Evolutionary conservation across 2,888 invertebrate species (phyloP), one percentile per base, ranked within the genome.

Genomic region (Lasius platythorax): DNA sequence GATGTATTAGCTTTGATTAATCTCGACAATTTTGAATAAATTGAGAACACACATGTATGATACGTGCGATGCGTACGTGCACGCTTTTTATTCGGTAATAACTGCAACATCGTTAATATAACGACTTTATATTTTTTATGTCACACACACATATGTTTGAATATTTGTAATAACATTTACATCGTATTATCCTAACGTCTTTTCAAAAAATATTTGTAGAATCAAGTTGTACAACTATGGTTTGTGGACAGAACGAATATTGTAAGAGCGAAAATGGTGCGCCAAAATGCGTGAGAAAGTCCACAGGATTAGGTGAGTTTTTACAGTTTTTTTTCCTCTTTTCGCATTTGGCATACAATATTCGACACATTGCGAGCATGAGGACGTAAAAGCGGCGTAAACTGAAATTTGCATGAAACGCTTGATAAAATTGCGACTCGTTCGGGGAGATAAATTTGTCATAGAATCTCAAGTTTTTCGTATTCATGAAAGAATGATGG

Each of bases 211-310:
- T 4, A 50, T 85, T 82, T 75, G 23, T 78, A 93, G 94, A 84
- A 11, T 87, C 88, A 40, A 93, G 89, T 83, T 94, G 94, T 67
- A 84, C 91, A 1, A 91, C 90, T 15, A 92, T 91, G 76, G 83
- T 93, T 12, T 94, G 94, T 79, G 91, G 92, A 4, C 84, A 83
- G 15, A 93, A 94, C 23, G 92, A 94, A 74, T 94, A 94, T 73
- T 94, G 94, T 85, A 93, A 89, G 83, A 92, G 89, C 1, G 93
- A 93, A 64, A 92, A 93, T 73, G 94, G 93, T 15, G 82, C 82
- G 40, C 92, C 94, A 33, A 92, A 86, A 23, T 95, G 94, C 67
- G 93, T 94, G 68, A 90, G 87, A 81, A 93, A 92, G 5, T 88
- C 89, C 6, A 87, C 92, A n/a, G 90, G 87, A 72, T 89, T 90